Conservation (phyloP, 2,888 invertebrate species). For the Tribolium freemani region DNA sequence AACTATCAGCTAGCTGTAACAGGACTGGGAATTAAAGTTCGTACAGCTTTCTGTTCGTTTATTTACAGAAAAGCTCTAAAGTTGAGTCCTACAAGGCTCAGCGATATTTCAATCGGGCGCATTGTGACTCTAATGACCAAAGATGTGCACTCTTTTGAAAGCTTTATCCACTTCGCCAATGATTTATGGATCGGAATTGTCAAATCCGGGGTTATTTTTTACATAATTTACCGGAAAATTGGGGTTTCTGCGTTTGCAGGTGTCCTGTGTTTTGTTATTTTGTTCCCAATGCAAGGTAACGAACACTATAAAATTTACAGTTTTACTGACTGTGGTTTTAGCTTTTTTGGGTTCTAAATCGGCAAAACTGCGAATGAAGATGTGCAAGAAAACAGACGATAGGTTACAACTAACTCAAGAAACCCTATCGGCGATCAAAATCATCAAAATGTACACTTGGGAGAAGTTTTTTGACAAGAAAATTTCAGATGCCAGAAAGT, state of each 20-base stretch:
- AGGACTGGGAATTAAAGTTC: conserved; percentile 84
- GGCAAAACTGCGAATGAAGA: conserved; percentile 48
- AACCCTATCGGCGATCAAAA: conserved; percentile 57
- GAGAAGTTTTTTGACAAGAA: conserved; percentile 59
- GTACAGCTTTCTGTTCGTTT: conserved; percentile 84
- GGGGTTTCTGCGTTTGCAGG: conserved; percentile 37
- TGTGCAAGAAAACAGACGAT: conserved; percentile 61
- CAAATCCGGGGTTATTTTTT: conserved; percentile 70
- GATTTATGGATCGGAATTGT: conserved; percentile 92
- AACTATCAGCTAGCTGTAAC: conserved; percentile 89
- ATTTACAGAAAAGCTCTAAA: conserved; percentile 79
- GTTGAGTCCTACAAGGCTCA: conserved; percentile 70
- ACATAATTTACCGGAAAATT: conserved; percentile 37
- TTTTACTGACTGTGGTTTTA: background rate
- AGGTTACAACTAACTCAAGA: conserved; percentile 60
- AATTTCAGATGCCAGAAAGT: conserved; percentile 70
- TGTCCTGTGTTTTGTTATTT: conserved; percentile 26
- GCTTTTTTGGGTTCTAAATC: conserved; percentile 20
- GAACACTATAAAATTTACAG: background rate
- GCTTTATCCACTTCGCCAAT: conserved; percentile 87
- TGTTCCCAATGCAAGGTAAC: conserved; percentile 39
- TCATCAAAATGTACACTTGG: conserved; percentile 62
- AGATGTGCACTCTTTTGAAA: conserved; percentile 91
- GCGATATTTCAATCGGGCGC: conserved; percentile 78
- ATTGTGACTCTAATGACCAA: conserved; percentile 91